These are phyloP conservation scores for Platalea minor DNA, from an alignment of 2,797 vertebrate species.

Conservation along the genomic window DNA sequence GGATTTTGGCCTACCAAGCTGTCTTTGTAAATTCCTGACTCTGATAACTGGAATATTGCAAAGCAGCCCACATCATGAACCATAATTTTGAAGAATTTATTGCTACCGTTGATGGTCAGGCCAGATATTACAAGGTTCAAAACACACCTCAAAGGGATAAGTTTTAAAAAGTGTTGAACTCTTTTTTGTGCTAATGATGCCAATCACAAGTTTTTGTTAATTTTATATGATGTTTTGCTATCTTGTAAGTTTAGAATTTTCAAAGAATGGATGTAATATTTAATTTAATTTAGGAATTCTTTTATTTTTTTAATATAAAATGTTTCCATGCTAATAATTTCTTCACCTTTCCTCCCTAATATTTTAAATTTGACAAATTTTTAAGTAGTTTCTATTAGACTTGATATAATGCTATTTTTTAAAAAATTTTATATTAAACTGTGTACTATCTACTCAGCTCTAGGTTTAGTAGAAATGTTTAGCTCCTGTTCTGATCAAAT, in stretches of 20 bases:
- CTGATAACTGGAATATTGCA: neutral
- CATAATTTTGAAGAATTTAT: neutral
- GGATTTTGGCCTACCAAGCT: neutral
- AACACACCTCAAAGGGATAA: neutral
- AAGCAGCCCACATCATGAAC: neutral
- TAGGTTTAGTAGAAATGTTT: neutral
- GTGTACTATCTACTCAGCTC: neutral
- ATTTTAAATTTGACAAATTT: neutral
- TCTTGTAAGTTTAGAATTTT: neutral
- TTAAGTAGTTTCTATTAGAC: neutral
- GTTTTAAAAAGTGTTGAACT: neutral
- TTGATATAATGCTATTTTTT: neutral
- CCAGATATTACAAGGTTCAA: neutral
- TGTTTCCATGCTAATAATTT: neutral
- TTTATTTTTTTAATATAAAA: neutral
- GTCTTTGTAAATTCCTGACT: neutral
- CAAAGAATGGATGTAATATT: neutral
- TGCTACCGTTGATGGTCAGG: neutral
- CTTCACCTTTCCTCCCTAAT: neutral
- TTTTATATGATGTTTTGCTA: neutral
- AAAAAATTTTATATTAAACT: neutral
- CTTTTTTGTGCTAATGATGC: neutral
- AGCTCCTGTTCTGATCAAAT: neutral
- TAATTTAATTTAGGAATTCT: neutral
- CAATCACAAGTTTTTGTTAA: neutral